These are phyloP conservation scores for Acleris holmiana DNA, from an alignment of 2,888 invertebrate species.

Conservation along the genomic window DNA sequence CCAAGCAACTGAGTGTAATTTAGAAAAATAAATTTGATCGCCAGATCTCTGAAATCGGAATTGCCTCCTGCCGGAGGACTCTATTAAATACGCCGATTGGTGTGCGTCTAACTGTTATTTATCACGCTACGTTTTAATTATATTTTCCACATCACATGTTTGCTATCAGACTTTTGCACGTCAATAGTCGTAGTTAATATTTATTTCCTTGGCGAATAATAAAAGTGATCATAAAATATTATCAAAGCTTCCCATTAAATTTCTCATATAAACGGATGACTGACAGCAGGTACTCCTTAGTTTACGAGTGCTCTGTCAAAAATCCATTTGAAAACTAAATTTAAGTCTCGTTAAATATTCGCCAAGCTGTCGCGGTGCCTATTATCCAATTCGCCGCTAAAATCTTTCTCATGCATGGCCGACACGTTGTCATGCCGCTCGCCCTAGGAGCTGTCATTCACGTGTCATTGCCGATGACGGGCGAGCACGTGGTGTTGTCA, in stretches of 20 bases:
- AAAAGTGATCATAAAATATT: too few species aligned
- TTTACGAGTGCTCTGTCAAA: too few species aligned
- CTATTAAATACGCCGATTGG: constrained; percentile 31
- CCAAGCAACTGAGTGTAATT: not conserved
- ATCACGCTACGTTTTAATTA: constrained; percentile 30
- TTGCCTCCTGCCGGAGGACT: constrained; percentile 28
- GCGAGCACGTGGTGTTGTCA: constrained; percentile 70
- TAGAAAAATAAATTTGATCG: not conserved
- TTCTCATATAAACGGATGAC: too few species aligned
- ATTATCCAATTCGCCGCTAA: constrained; percentile 24
- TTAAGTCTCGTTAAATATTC: constrained; percentile 9
- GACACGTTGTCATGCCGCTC: constrained; percentile 39
- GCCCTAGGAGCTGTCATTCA: constrained; percentile 63
- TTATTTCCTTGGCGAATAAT: too few species aligned
- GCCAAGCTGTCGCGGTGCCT: constrained; percentile 8
- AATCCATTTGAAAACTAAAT: not conserved
- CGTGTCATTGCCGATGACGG: constrained; percentile 67
- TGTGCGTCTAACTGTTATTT: constrained; percentile 30
- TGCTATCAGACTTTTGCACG: not conserved
- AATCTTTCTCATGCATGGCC: constrained; percentile 40
- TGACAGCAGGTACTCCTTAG: too few species aligned
- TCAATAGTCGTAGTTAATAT: too few species aligned
- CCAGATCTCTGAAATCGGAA: constrained; percentile 26
- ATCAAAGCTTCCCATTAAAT: too few species aligned
- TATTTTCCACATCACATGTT: not conserved